Evolutionary conservation across 2,797 vertebrate species (phyloP).

Genomic region (Cygnus olor): DNA sequence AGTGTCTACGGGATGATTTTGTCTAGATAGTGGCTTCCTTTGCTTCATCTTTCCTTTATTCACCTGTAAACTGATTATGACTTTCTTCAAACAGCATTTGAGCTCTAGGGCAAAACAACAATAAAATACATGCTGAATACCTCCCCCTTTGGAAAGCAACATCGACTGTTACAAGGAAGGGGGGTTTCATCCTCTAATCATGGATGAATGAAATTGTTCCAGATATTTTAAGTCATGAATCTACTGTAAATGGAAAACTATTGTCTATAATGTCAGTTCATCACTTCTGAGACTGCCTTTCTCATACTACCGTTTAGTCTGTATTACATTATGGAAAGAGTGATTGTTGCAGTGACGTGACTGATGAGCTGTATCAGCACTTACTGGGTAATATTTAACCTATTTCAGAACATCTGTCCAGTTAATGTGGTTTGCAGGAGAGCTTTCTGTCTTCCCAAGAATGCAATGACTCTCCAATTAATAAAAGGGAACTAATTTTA

Average conservation of each 20-base stretch:
- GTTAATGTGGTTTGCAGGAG: conserved; percentile 6
- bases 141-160: accelerated
- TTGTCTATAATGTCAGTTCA: background rate
- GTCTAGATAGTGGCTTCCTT: background rate
- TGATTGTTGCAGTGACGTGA: background rate
- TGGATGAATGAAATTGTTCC: background rate
- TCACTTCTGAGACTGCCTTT: background rate
- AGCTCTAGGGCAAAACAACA: background rate
- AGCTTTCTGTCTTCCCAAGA: conserved; percentile 21
- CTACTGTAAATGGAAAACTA: background rate
- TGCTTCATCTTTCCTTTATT: background rate
- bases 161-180: accelerated
- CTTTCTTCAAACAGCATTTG: background rate
- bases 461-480: conserved; percentile 25
- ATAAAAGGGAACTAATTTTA: conserved; percentile 49
- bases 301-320: background rate
- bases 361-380: background rate
- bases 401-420: conserved; percentile 54
- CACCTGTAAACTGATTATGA: accelerated
- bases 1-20: accelerated
- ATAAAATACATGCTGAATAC: accelerated
- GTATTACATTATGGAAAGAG: background rate
- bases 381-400: conserved; percentile 29
- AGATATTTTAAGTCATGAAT: background rate
- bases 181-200: background rate